Evolutionary conservation across 1,140 invertebrate species (phyloP), one percentile per base, ranked within the genome.

Genomic region (Glossosoma conforme): DNA sequence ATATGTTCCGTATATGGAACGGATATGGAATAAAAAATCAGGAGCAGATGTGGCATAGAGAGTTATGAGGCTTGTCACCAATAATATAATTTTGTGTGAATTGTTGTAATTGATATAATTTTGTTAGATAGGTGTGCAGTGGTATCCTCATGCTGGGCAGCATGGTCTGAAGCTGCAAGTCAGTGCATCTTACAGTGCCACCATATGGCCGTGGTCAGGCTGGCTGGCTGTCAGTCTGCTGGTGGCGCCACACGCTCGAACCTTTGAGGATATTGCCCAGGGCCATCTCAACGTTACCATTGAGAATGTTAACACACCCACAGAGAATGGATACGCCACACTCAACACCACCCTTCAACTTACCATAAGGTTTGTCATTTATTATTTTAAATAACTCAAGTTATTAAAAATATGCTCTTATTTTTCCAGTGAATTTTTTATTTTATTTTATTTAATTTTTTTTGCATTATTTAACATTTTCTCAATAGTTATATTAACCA

Each of bases 181-280:
- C 41, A 80, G 87, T 0, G 77, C 89, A 28, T 80, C 85, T 11
- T 81, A 88, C 70, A 91, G 88, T n/a, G 77, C 85, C 50, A 77
- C 87, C 24, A 70, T 98, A 13, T 98, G 94, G 94, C 95, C 94
- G 1, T 98, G 94, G 93, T 93, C 92, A 5, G 95, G 95, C 0
- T 97, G 90, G 85, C 69, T 98, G 44, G 91, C 92, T 9, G 80
- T 97, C 14, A 81, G 78, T 60, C 76, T 92, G 51, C 75, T 76
- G 2, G 87, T 89, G 0, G 61, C 76, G 2, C 70, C 79, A 55
- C 70, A 70, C 33, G 89, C 85, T 6, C 79, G 78, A 2, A 72
- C 81, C 42, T 94, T 85, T 77, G 88, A 93, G 62, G 77, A 75
- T 1, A 55, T 70, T 15, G 65, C 67, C 19, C 82, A 87, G 74